These are phyloP conservation scores for Tetramorium parvispinum DNA, from an alignment of 1,140 invertebrate species.

Conservation along the genomic window DNA sequence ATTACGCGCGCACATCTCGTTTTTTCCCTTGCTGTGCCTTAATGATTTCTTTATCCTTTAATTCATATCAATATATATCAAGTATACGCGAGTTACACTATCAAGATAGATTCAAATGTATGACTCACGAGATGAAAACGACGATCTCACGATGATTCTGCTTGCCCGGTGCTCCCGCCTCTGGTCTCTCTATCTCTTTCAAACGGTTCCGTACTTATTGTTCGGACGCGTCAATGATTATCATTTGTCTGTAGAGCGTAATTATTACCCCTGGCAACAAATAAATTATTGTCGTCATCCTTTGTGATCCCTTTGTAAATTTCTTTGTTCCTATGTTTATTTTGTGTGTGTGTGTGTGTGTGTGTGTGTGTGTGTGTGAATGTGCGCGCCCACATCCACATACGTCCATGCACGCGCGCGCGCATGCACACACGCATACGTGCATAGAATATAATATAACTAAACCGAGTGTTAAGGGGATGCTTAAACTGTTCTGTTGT, in stretches of 20 bases:
- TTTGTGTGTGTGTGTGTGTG: not conserved
- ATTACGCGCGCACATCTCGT: constrained; percentile 58
- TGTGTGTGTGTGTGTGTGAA: too few species aligned
- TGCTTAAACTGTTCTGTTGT: too few species aligned
- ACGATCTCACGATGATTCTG: constrained; percentile 37
- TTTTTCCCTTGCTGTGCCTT: not conserved
- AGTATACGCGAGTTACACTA: not conserved
- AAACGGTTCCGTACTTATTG: constrained; percentile 80
- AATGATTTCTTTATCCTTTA: constrained; percentile 19
- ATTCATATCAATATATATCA: constrained; percentile 5
- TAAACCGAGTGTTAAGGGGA: too few species aligned
- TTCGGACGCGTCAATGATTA: constrained; percentile 81
- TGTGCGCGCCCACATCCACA: too few species aligned
- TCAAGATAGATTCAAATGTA: constrained; percentile 13
- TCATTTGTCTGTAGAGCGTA: constrained; percentile 85
- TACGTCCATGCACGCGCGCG: too few species aligned
- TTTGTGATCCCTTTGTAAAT: constrained; percentile 81
- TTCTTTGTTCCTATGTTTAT: constrained; percentile 62
- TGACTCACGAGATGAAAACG: not conserved
- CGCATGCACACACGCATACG: too few species aligned
- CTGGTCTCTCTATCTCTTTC: constrained; percentile 12
- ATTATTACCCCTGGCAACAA: constrained; percentile 81
- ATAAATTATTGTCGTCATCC: constrained; percentile 85
- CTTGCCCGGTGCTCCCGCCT: not conserved
- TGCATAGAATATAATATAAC: too few species aligned